A percentile compares a stretch with the other conserved stretches of the same genome.
Evolutionary conservation across 2,113 vertebrate genomes (phyloP).

Genomic region (Labeo catla): DNA sequence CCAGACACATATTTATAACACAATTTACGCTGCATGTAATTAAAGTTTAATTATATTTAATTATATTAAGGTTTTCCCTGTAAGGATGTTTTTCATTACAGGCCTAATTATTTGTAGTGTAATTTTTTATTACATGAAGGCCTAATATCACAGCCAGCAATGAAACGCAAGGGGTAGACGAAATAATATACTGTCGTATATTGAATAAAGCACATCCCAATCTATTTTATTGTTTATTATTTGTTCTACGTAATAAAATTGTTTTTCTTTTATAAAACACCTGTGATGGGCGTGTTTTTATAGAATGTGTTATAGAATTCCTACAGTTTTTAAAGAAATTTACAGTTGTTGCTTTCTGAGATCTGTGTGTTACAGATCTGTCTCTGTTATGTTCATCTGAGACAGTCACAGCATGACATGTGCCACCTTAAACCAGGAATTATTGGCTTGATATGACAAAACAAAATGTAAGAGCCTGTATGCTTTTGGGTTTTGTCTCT

Average conservation of each 20-base stretch:
- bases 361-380: not conserved
- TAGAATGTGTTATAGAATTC: too few relatives aligned
- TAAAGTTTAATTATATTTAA: not conserved
- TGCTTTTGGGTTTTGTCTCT: not conserved
- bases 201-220: not conserved
- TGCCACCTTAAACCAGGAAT: slow-evolving; percentile 34
- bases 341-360: not conserved
- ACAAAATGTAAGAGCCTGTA: not conserved
- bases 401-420: not conserved
- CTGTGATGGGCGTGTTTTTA: too few relatives aligned
- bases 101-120: not conserved
- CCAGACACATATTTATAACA: not conserved
- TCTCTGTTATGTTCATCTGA: not conserved
- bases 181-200: not conserved
- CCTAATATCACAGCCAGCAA: not conserved
- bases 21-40: not conserved
- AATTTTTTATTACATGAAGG: not conserved
- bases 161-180: not conserved
- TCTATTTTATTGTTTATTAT: not conserved
- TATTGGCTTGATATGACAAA: not conserved
- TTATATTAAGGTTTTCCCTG: too few relatives aligned
- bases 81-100: too few relatives aligned
- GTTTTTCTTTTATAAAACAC: not conserved
- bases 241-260: not conserved
- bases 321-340: not conserved